These are phyloP conservation scores for Cylindroiulus punctatus DNA, from an alignment of 2,888 invertebrate genomes.

Conservation along the genomic window DNA sequence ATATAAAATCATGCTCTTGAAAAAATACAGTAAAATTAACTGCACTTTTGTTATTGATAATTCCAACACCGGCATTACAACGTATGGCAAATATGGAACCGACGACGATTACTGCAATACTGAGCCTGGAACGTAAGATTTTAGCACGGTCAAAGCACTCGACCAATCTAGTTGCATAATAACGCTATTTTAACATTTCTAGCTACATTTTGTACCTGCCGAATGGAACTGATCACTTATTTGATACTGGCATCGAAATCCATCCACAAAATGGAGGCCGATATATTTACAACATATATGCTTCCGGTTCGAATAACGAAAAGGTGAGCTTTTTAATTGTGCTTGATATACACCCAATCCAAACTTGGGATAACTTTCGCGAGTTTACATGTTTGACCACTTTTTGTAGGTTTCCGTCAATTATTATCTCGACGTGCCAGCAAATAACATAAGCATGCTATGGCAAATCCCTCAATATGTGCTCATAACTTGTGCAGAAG, in stretches of 20 bases:
- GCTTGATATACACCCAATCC: neutral
- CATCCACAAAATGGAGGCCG: neutral
- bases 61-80: neutral
- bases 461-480: slow-evolving; percentile 93
- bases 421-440: slow-evolving; percentile 60
- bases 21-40: neutral
- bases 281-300: neutral
- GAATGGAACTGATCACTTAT: neutral
- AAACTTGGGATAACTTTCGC: neutral
- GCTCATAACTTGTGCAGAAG: slow-evolving; percentile 90
- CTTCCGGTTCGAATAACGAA: neutral
- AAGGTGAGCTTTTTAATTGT: neutral
- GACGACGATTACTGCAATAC: neutral
- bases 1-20: neutral
- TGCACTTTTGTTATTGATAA: neutral
- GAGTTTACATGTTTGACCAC: neutral
- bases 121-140: neutral
- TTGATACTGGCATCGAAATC: neutral
- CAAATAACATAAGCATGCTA: slow-evolving; percentile 81
- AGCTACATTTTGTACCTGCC: neutral
- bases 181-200: neutral
- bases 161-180: neutral
- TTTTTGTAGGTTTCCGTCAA: neutral
- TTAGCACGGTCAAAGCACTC: no score
- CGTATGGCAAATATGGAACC: neutral